These are phyloP conservation scores for Choreutis nemorana DNA, from an alignment of 2,888 invertebrate species.

Conservation along the genomic window DNA sequence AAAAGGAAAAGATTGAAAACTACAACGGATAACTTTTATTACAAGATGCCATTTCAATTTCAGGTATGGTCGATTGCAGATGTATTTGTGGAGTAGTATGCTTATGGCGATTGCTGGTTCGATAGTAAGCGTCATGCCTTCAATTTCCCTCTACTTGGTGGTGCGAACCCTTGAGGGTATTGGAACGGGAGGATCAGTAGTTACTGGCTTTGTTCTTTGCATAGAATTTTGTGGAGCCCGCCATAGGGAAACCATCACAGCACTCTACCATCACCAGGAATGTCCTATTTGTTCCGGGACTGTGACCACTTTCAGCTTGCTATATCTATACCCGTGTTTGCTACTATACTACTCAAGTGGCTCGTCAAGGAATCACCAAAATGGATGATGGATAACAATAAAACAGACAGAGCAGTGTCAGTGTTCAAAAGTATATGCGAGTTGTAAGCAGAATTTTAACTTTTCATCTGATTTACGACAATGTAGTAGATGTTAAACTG, in stretches of 20 bases:
- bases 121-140: slow-evolving; percentile 30
- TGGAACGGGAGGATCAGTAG: slow-evolving; percentile 35
- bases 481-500: not conserved
- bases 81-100: slow-evolving; percentile 21
- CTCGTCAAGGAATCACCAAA: slow-evolving; percentile 39
- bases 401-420: slow-evolving; percentile 21
- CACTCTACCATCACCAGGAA: slow-evolving; percentile 34
- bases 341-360: slow-evolving; percentile 22
- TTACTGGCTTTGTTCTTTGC: slow-evolving; percentile 34
- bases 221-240: slow-evolving; percentile 33
- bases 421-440: slow-evolving; percentile 31
- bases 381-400: slow-evolving; percentile 39
- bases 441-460: slow-evolving; percentile 24
- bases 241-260: slow-evolving; percentile 34
- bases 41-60: slow-evolving; percentile 8
- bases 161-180: slow-evolving; percentile 39
- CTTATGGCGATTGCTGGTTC: slow-evolving; percentile 26
- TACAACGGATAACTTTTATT: not conserved
- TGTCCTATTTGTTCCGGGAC: slow-evolving; percentile 36
- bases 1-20: too few relatives aligned
- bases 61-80: slow-evolving; percentile 35
- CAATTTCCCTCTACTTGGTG: slow-evolving; percentile 19
- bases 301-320: slow-evolving; percentile 34
- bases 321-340: slow-evolving; percentile 33
- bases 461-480: not conserved